Conservation (phyloP, 2,797 vertebrate species). For the Schizopygopsis malacanthus region DNA sequence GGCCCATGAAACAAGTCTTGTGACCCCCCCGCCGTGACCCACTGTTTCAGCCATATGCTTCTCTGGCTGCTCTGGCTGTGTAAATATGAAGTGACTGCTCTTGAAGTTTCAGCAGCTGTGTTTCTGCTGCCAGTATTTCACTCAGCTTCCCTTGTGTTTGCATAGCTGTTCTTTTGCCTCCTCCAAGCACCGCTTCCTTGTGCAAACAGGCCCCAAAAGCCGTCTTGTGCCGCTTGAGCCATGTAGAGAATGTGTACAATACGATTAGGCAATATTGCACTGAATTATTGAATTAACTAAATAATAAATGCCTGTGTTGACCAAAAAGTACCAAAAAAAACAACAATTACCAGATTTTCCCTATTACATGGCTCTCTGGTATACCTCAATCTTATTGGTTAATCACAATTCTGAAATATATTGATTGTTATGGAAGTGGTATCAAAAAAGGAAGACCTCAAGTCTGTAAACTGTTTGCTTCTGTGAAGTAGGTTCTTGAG, state of each 20-base stretch:
- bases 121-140: conserved; percentile 46
- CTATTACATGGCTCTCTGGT: neutral
- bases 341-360: neutral
- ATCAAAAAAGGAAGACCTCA: neutral
- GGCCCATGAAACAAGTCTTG: neutral
- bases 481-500: conserved; percentile 9
- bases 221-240: neutral
- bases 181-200: conserved; percentile 3
- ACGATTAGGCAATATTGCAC: neutral
- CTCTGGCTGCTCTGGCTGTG: conserved; percentile 7
- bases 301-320: neutral
- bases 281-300: neutral
- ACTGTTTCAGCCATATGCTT: conserved; percentile 42
- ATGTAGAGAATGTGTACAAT: neutral
- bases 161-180: conserved; percentile 51
- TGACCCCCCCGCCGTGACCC: conserved; percentile 10
- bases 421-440: neutral
- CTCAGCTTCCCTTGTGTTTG: conserved; percentile 49
- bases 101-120: conserved; percentile 35
- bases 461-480: neutral
- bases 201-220: conserved; percentile 18
- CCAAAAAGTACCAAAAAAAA: too few relatives aligned
- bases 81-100: conserved; percentile 34
- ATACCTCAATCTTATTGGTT: neutral
- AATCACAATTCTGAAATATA: neutral